Conservation (phyloP, 2,888 invertebrate species). For the Julus scanicus region DNA sequence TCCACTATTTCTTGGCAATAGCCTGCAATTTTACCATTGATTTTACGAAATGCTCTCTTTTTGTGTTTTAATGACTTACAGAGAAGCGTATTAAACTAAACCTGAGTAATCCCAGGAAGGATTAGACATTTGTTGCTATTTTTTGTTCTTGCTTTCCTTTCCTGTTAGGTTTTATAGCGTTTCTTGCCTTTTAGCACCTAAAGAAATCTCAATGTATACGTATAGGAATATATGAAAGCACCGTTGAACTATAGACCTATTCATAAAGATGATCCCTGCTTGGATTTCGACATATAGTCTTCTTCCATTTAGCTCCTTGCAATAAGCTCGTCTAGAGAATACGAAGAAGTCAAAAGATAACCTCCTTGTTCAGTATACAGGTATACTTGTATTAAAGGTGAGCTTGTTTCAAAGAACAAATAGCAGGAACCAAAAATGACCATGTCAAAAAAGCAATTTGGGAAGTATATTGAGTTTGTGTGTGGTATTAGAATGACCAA, state of each 20-base stretch:
- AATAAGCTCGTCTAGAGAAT: constrained; percentile 17
- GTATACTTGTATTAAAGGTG: constrained; percentile 12
- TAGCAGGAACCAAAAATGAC: background rate
- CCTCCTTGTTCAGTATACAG: background rate
- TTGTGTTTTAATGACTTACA: background rate
- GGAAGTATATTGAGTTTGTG: background rate
- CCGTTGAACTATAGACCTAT: background rate
- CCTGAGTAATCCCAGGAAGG: background rate
- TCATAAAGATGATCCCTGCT: background rate
- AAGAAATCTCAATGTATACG: background rate
- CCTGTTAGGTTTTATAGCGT: background rate
- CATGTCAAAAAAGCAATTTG: background rate
- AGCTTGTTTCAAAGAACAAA: background rate
- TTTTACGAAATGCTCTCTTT: too few species aligned
- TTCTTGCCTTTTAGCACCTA: background rate
- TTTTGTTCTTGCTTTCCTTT: background rate
- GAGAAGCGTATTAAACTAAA: background rate
- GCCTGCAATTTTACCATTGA: too few species aligned
- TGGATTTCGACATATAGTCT: background rate
- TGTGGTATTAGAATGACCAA: background rate
- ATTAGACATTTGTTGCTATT: background rate
- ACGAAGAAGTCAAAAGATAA: background rate
- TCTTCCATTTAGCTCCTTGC: background rate
- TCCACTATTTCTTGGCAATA: too few species aligned
- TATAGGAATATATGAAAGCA: background rate